Evolutionary conservation across 2,888 invertebrate species (phyloP).

Genomic region (Orgyia antiqua): DNA sequence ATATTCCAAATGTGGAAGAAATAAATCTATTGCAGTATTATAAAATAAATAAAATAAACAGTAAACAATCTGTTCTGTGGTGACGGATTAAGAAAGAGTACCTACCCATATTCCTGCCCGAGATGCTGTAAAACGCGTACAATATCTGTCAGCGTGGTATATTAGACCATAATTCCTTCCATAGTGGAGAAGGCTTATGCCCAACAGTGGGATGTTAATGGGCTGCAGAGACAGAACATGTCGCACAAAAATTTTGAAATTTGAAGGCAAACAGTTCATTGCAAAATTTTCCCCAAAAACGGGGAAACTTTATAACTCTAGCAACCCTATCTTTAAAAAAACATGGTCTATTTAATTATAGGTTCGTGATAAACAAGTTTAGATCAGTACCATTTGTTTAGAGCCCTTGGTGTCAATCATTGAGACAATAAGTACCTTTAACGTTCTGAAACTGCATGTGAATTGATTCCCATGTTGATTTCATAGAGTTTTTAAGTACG

Average conservation of each 20-base stretch:
- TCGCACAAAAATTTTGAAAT: background rate
- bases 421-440: background rate
- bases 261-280: background rate
- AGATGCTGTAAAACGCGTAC: too few species aligned
- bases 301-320: background rate
- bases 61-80: too few species aligned
- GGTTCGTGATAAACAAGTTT: slow-evolving; percentile 56
- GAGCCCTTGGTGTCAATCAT: slow-evolving; percentile 31
- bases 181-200: too few species aligned
- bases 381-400: slow-evolving; percentile 35
- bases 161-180: too few species aligned
- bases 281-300: background rate
- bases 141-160: too few species aligned
- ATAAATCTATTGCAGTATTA: too few species aligned
- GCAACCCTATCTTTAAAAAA: slow-evolving; percentile 19
- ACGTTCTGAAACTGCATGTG: background rate
- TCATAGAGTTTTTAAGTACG: too few species aligned
- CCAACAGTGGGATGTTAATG: too few species aligned
- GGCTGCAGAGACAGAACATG: too few species aligned
- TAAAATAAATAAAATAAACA: too few species aligned
- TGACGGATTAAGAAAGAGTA: background rate
- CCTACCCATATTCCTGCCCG: too few species aligned
- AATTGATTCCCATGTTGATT: slow-evolving; percentile 3
- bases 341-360: slow-evolving; percentile 50
- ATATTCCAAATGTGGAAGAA: too few species aligned